These are phyloP conservation scores for Oxycera nigricornis DNA, from an alignment of 2,888 invertebrate species.

Conservation along the genomic window DNA sequence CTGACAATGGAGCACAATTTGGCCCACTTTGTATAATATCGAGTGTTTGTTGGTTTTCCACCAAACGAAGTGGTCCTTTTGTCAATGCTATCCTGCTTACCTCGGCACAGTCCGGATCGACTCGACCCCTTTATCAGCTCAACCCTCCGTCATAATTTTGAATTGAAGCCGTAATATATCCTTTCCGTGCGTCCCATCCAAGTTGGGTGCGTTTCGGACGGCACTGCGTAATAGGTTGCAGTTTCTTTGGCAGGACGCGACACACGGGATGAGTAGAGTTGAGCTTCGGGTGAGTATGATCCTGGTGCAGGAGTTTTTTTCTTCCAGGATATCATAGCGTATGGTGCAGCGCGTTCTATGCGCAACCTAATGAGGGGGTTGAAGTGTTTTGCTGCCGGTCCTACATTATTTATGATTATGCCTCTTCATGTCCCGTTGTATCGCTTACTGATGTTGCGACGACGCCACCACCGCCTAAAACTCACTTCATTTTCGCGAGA, in stretches of 20 bases:
- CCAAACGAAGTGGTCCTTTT: constrained; percentile 43
- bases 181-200: constrained; percentile 6
- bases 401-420: constrained; percentile 47
- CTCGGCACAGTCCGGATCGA: background rate
- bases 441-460: background rate
- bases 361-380: constrained; percentile 45
- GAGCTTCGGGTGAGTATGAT: background rate
- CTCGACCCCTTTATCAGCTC: background rate
- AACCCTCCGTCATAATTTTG: constrained; percentile 1
- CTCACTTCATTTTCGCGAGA: background rate
- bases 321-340: background rate
- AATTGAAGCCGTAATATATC: background rate
- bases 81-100: background rate
- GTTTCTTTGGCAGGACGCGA: background rate
- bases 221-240: background rate
- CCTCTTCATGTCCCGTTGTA: constrained; percentile 42
- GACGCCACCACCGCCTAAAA: background rate
- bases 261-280: background rate
- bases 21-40: constrained; percentile 46
- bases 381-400: constrained; percentile 44
- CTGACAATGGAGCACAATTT: constrained; percentile 47
- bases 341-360: background rate
- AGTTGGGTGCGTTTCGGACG: background rate
- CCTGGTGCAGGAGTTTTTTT: background rate
- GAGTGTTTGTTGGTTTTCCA: constrained; percentile 47